Percentiles rank a stretch among this genome's conserved stretches.
Conservation (phyloP, 2,888 invertebrate species). For the Diabrotica balteata region DNA sequence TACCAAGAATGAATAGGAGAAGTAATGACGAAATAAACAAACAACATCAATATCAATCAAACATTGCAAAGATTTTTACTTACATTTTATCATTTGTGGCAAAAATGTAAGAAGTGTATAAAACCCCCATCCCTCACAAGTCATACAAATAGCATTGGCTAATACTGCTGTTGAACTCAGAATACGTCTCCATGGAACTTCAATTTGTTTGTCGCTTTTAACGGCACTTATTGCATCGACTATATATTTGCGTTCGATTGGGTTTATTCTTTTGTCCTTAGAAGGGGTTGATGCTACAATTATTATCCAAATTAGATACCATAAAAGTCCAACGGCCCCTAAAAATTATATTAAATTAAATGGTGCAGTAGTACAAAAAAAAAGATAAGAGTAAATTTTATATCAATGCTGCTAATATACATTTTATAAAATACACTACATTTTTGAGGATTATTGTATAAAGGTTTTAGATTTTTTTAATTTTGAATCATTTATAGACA, state of each 20-base stretch:
- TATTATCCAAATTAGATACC: slow-evolving; percentile 76
- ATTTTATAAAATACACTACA: too few species aligned
- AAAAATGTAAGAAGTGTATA: slow-evolving; percentile 70
- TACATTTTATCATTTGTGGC: slow-evolving; percentile 36
- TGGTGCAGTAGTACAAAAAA: too few species aligned
- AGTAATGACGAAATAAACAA: too few species aligned
- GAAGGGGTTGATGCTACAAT: slow-evolving; percentile 78
- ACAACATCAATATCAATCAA: too few species aligned
- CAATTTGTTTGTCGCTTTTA: slow-evolving; percentile 61
- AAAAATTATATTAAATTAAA: too few species aligned
- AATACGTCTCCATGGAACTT: slow-evolving; percentile 80
- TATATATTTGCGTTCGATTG: slow-evolving; percentile 78
- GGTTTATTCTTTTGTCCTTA: slow-evolving; percentile 74
- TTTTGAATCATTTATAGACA: too few species aligned
- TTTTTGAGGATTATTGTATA: too few species aligned
- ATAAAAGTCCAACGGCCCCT: slow-evolving; percentile 71
- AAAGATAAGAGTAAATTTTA: too few species aligned
- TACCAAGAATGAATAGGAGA: too few species aligned
- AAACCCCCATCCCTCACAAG: slow-evolving; percentile 91
- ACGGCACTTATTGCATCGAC: slow-evolving; percentile 65
- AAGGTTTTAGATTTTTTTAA: too few species aligned
- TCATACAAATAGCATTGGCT: slow-evolving; percentile 83
- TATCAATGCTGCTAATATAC: too few species aligned
- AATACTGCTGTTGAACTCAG: slow-evolving; percentile 79
- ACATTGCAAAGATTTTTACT: slow-evolving; percentile 5